Evolutionary conservation across 2,797 vertebrate genomes (phyloP), one percentile per base, ranked within the genome.

Genomic region (Crypturellus tataupa): DNA sequence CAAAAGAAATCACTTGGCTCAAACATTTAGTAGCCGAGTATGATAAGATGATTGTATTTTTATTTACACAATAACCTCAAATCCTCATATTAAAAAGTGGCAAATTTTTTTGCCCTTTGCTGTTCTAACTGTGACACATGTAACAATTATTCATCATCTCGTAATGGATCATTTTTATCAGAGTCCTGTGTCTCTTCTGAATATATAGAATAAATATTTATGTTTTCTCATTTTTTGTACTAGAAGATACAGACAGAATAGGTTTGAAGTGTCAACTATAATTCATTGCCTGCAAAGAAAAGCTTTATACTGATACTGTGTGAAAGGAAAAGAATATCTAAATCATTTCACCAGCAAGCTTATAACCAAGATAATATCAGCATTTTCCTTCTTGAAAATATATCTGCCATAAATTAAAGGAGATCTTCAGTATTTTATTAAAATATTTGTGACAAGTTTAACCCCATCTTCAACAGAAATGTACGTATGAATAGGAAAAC

Each of bases 171-270:
- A 91, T 97, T 98, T 98, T 98, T 98, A 98, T 98, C 97, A 96
- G 78, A 42, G 87, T 96, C 64, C 67, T 96, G 18, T 94, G 80
- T 97, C 89, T 96, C 46, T 94, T 96, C 88, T 92, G 46, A 96
- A 96, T 98, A 96, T 96, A 95, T 94, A 95, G 97, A 97, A 97
- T 98, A 98, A 98, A 98, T 98, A 97, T 98, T 98, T 98, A 97
- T 97, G 95, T 97, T 97, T 98, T 97, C 89, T 97, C 94, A 97
- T 97, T 98, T 98, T 98, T 91, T 96, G 95, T 95, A 89, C 93
- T 96, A 91, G 94, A 90, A 97, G 96, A 98, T 98, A 97, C 75
- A 97, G 97, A 95, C 95, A 97, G 97, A 98, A 97, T 97, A 96
- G 96, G 85, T 96, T 97, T 97, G 94, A 97, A 97, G 94, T 97